Evolutionary conservation across 2,113 vertebrate species (phyloP).

Genomic region (Tapirus terrestris): DNA sequence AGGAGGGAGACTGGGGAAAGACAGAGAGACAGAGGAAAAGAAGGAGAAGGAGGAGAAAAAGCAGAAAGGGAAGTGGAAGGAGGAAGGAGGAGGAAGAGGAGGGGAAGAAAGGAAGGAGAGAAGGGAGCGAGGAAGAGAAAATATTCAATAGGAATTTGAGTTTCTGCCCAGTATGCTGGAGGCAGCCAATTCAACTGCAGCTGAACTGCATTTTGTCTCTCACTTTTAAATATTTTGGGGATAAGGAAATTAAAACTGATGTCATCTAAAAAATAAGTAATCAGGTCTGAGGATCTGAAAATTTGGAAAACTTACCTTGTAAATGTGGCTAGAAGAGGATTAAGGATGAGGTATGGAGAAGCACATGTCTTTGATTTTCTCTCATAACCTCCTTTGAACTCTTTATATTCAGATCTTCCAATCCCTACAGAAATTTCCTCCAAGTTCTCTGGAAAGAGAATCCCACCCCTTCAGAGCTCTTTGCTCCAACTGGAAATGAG

Average conservation of each 20-base stretch:
- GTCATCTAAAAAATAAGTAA: slow-evolving; percentile 43
- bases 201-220: not conserved
- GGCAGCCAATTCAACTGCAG: not conserved
- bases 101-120: accelerated
- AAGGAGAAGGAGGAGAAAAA: accelerated
- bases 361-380: slow-evolving; percentile 64
- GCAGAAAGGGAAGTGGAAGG: accelerated
- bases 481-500: slow-evolving; percentile 35
- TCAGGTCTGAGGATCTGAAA: slow-evolving; percentile 15
- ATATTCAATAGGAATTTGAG: not conserved
- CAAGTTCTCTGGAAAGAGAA: slow-evolving; percentile 32
- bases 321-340: not conserved
- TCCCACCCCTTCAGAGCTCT: slow-evolving; percentile 20
- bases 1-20: not conserved
- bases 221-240: slow-evolving; percentile 38
- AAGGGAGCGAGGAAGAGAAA: too few relatives aligned
- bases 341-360: not conserved
- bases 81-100: not conserved
- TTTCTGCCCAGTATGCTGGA: not conserved
- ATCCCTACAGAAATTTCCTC: slow-evolving; percentile 52
- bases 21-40: not conserved
- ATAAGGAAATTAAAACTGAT: slow-evolving; percentile 56
- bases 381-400: slow-evolving; percentile 58
- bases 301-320: not conserved
- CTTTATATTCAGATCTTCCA: not conserved